Percentiles rank a stretch among this genome's conserved stretches.
phyloP scores from a whole-genome alignment of 1,140 invertebrate genomes.

The Stegodyphus mimosarum region DNA sequence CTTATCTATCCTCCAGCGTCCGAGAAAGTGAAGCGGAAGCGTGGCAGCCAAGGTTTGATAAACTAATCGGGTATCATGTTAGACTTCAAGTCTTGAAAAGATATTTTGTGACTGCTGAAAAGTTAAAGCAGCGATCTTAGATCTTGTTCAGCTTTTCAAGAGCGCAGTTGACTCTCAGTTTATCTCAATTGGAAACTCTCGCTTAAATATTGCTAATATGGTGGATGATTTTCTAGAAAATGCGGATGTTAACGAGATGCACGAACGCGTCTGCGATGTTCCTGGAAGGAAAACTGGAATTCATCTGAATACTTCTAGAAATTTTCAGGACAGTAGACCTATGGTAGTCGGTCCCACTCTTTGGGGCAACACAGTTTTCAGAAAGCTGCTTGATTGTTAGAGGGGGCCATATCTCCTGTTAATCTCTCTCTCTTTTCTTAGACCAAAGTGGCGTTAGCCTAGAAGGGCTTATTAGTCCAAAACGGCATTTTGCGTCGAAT shows the following conservation, averaged over 20 bases:
- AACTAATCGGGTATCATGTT: not conserved
- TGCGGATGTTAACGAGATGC: conserved; percentile 5
- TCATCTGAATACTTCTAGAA: not conserved
- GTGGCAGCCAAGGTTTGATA: not conserved
- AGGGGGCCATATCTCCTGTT: not conserved
- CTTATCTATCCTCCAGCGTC: not conserved
- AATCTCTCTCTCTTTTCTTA: not conserved
- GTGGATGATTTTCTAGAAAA: conserved; percentile 9
- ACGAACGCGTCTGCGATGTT: not conserved
- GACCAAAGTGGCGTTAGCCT: no score
- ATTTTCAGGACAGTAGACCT: no score
- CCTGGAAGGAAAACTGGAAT: not conserved
- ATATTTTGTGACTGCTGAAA: not conserved
- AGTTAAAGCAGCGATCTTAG: not conserved
- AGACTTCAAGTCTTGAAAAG: conserved; percentile 2
- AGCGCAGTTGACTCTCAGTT: not conserved
- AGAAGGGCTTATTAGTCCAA: no score
- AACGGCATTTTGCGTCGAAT: no score
- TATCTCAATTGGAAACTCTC: not conserved
- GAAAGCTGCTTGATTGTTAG: not conserved
- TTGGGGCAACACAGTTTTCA: no score
- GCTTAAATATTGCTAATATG: not conserved
- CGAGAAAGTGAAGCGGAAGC: not conserved
- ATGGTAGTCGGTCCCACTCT: no score
- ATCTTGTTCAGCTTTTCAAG: not conserved